Evolutionary conservation across 2,113 vertebrate genomes (phyloP), one percentile per base, ranked within the genome.

Genomic region (Neopipo cinnamomea): DNA sequence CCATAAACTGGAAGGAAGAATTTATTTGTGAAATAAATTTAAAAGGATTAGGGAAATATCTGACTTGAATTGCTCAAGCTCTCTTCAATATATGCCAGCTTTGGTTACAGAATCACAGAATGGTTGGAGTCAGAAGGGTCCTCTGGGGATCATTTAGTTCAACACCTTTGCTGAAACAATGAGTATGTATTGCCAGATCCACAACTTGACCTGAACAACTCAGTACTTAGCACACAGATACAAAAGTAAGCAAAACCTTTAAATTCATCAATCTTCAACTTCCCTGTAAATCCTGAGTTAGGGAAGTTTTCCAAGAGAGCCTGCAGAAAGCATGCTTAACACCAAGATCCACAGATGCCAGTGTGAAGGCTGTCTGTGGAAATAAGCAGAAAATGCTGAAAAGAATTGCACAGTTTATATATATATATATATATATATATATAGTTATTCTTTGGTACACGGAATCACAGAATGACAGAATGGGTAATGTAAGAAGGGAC

Each of bases 71-170:
- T 89, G 4, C 2, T 7, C 4, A 39, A 55, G 1, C 37, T 93
- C 5, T 68, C 8, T 65, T 81, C 44, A 63, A 25, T 31, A 91
- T 74, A 66, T 39, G 22, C 2, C 2, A 53, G 11, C 13, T 65
- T 67, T 24, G 6, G 31, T 46, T 10, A 67, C 30, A 44, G 20
- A 66, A 59, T 82, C 62, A 61, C 9, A 61, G n/a, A 31, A 35
- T 4, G 0, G 2, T 2, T 76, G 14, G 20, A 6, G 11, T 62
- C 24, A 47, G 47, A 75, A 62, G 4, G 4, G 6, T 55, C 1
- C 2, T 70, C 47, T 35, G 25, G 8, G 10, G 8, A 11, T 56
- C 14, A 71, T 23, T 18, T 49, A 8, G 35, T 70, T 76, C 31
- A 42, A 33, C 11, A 23, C 2, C 11, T 18, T 42, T 37, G 11